Evolutionary conservation across 2,113 vertebrate species (phyloP).

Genomic region (Zosterops borbonicus): DNA sequence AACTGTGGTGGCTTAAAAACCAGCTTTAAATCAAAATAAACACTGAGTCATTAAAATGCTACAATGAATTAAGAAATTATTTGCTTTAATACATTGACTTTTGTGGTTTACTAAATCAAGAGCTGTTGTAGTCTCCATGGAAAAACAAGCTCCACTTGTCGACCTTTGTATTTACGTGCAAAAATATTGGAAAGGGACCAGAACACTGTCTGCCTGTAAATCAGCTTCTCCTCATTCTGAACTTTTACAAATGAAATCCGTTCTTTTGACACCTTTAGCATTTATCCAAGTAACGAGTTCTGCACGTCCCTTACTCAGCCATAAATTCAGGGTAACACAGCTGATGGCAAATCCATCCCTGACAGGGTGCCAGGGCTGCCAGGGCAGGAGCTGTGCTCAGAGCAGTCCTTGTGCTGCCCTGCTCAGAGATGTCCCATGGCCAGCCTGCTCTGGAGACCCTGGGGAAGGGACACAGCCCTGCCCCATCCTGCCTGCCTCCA

Average conservation of each 20-base stretch:
- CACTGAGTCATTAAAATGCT: conserved; percentile 16
- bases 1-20: not conserved
- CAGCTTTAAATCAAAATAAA: conserved; percentile 46
- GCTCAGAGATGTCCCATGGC: not conserved
- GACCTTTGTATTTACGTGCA: conserved; percentile 10
- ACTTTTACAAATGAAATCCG: not conserved
- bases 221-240: conserved; percentile 8
- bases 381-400: not conserved
- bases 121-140: not conserved
- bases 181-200: conserved; percentile 29
- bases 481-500: not conserved
- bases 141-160: not conserved
- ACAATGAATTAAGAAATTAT: conserved; percentile 37
- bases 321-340: not conserved
- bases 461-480: too few relatives aligned
- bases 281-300: not conserved
- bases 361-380: not conserved
- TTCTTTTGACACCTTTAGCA: not conserved
- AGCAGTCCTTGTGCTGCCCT: rapidly evolving
- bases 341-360: not conserved
- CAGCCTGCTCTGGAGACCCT: not conserved
- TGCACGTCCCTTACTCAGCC: not conserved
- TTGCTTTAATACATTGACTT: conserved; percentile 49
- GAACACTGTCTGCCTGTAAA: conserved; percentile 8
- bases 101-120: conserved; percentile 27